phyloP scores from a whole-genome alignment of 2,888 invertebrate species.

The Tachystola acroxantha region DNA sequence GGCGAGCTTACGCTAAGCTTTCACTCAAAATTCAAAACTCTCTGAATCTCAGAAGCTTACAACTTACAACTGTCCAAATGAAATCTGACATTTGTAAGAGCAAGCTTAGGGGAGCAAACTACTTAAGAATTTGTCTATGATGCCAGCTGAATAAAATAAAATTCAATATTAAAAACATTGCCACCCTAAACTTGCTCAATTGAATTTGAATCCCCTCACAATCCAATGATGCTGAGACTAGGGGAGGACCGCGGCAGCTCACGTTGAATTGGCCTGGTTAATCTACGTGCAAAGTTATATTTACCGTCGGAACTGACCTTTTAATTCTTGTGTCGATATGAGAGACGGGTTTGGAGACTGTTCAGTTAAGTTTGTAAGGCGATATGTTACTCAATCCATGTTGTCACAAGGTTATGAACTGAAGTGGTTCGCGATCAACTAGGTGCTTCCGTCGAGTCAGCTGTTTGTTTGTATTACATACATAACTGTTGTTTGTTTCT shows the following conservation, averaged over 20 bases:
- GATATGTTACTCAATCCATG: slow-evolving; percentile 69
- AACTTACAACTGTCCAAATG: too few relatives aligned
- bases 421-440: slow-evolving; percentile 76
- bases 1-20: too few relatives aligned
- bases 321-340: slow-evolving; percentile 3
- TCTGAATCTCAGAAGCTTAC: too few relatives aligned
- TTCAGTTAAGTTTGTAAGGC: slow-evolving; percentile 46
- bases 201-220: slow-evolving; percentile 39
- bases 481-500: neutral
- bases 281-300: slow-evolving; percentile 22
- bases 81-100: too few relatives aligned
- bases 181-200: slow-evolving; percentile 37
- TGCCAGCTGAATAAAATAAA: too few relatives aligned
- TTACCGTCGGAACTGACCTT: slow-evolving; percentile 19
- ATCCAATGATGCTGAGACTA: slow-evolving; percentile 19
- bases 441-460: slow-evolving; percentile 67
- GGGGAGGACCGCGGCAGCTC: slow-evolving; percentile 28
- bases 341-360: slow-evolving; percentile 8
- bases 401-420: slow-evolving; percentile 73
- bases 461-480: slow-evolving; percentile 33
- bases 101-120: too few relatives aligned
- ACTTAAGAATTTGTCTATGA: too few relatives aligned
- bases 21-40: too few relatives aligned
- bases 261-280: slow-evolving; percentile 33
- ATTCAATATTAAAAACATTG: too few relatives aligned